These are phyloP conservation scores for Anguilla anguilla DNA, from an alignment of 2,797 vertebrate species.

Conservation along the genomic window DNA sequence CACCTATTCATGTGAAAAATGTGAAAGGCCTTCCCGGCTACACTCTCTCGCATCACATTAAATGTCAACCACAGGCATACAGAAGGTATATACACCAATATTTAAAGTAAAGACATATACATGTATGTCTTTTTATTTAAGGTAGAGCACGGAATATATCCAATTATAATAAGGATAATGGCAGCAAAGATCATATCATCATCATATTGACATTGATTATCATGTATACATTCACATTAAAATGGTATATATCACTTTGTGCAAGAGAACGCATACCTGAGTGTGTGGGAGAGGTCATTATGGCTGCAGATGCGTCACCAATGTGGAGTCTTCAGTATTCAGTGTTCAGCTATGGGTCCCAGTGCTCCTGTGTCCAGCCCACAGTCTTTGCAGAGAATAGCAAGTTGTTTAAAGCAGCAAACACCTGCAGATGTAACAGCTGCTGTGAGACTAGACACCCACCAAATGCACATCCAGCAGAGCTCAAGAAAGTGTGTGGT, in stretches of 20 bases:
- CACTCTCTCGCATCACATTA: background rate
- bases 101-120: background rate
- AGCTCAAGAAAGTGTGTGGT: background rate
- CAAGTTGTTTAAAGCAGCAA: background rate
- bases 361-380: background rate
- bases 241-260: background rate
- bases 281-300: conserved; percentile 26
- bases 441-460: background rate
- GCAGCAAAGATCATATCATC: background rate
- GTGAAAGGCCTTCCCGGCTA: background rate
- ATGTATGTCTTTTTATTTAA: background rate
- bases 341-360: background rate
- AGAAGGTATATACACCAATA: background rate
- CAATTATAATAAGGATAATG: background rate
- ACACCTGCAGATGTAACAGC: conserved; percentile 6
- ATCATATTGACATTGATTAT: background rate
- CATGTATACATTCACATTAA: background rate
- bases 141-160: background rate
- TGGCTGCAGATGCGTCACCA: background rate
- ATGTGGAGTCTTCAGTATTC: background rate
- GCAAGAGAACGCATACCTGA: conserved; percentile 27
- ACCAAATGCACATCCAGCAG: background rate
- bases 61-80: background rate
- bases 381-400: background rate
- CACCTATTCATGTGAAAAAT: background rate